These are phyloP conservation scores for Melanotaenia parkinsoni DNA, from an alignment of 2,797 vertebrate species.

Conservation along the genomic window DNA sequence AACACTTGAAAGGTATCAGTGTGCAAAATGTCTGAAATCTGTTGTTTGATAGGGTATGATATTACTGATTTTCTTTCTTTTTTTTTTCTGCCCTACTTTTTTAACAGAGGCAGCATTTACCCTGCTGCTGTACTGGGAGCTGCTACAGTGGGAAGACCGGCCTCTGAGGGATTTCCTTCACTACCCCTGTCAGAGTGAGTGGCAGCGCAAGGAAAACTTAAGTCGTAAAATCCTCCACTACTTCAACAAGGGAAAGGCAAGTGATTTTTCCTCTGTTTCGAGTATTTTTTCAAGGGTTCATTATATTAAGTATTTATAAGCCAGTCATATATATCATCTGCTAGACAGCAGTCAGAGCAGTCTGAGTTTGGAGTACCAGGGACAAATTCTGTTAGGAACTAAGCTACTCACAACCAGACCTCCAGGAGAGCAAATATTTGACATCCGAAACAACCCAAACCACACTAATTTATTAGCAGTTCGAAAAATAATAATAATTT, in stretches of 20 bases:
- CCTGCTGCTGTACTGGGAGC: conserved; percentile 96
- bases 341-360: too few relatives aligned
- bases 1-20: conserved; percentile 17
- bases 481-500: too few relatives aligned
- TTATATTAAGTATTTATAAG: too few relatives aligned
- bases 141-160: conserved; percentile 97
- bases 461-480: too few relatives aligned
- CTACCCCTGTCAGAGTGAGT: conserved; percentile 97
- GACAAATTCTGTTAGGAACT: too few relatives aligned
- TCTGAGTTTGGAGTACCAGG: too few relatives aligned
- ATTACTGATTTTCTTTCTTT: not conserved
- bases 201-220: conserved; percentile 98
- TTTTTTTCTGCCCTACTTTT: not conserved
- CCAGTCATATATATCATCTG: too few relatives aligned
- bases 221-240: conserved; percentile 99
- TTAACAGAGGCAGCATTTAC: conserved; percentile 96
- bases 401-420: too few relatives aligned
- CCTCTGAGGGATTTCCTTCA: conserved; percentile 96
- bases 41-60: not conserved
- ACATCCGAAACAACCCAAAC: not conserved
- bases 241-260: conserved; percentile 99
- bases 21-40: conserved; percentile 26
- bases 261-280: conserved; percentile 25
- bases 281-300: not conserved
- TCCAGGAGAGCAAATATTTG: too few relatives aligned